A percentile compares a stretch with the other conserved stretches of the same genome.
Conservation (phyloP, 2,888 invertebrate genomes). For the Meta bourneti region DNA sequence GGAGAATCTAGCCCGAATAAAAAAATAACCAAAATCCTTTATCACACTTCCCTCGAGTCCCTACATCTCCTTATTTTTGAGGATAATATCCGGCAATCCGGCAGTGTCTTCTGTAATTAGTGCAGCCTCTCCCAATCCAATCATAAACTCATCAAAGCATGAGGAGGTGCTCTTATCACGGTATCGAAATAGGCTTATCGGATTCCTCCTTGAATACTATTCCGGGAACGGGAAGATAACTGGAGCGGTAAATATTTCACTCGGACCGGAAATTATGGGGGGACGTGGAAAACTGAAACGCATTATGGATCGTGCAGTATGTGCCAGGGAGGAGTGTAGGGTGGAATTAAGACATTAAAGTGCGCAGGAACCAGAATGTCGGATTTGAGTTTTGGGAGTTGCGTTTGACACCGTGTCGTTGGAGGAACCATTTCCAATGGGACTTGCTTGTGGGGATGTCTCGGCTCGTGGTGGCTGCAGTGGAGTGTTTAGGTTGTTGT, state of each 20-base stretch:
- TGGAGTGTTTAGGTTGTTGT: too few species aligned
- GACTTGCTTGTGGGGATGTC: too few species aligned
- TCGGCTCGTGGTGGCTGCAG: too few species aligned
- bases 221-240: conserved; percentile 3
- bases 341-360: conserved; percentile 37
- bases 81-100: too few species aligned
- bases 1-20: too few species aligned
- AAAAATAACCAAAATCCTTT: too few species aligned
- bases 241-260: conserved; percentile 33
- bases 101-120: neutral
- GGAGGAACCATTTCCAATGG: neutral
- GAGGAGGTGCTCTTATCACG: conserved; percentile 44
- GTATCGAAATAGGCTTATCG: conserved; percentile 37
- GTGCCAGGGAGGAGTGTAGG: neutral
- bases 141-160: conserved; percentile 13
- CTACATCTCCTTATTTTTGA: too few species aligned
- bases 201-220: conserved; percentile 8
- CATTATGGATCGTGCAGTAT: neutral
- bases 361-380: too few species aligned
- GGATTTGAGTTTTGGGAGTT: neutral
- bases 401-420: neutral
- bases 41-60: too few species aligned
- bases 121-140: neutral
- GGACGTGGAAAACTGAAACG: neutral
- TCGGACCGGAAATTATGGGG: conserved; percentile 32